Percentiles rank a stretch among this genome's conserved stretches.
Conservation (phyloP, 2,797 vertebrate species). For the Cirrhinus molitorella region DNA sequence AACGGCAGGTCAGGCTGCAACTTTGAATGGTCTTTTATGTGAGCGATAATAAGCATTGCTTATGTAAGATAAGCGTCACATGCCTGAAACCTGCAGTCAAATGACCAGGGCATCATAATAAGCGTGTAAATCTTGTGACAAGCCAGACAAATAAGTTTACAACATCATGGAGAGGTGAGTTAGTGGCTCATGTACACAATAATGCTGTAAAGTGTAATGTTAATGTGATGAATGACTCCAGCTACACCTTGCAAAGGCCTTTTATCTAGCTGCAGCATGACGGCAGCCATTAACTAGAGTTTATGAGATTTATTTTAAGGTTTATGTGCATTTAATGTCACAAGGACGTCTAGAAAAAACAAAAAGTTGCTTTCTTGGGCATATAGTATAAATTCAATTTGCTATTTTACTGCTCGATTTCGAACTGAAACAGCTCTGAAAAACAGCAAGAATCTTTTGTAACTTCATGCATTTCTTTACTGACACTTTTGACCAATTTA, state of each 20-base stretch:
- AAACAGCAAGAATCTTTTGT: background rate
- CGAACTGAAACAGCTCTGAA: background rate
- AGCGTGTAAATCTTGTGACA: constrained; percentile 25
- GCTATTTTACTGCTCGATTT: background rate
- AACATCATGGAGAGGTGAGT: background rate
- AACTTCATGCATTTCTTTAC: background rate
- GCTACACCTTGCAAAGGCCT: background rate
- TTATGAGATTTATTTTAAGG: background rate
- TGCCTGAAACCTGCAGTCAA: constrained; percentile 14
- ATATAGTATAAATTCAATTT: background rate
- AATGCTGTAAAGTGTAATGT: background rate
- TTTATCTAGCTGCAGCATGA: background rate
- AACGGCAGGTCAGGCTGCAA: background rate
- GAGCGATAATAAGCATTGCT: background rate
- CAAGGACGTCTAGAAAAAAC: background rate
- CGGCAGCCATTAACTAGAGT: background rate
- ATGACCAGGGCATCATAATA: constrained; percentile 9
- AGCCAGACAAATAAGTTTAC: constrained; percentile 20
- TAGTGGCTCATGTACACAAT: background rate
- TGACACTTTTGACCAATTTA: background rate
- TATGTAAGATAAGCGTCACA: constrained; percentile 18
- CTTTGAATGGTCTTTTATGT: background rate
- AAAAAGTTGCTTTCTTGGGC: background rate
- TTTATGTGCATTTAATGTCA: background rate
- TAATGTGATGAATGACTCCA: background rate